Evolutionary conservation across 64 coral and sea anemone species (phyloP), one percentile per base, ranked within the genome.

Genomic region (Montipora capricornis): DNA sequence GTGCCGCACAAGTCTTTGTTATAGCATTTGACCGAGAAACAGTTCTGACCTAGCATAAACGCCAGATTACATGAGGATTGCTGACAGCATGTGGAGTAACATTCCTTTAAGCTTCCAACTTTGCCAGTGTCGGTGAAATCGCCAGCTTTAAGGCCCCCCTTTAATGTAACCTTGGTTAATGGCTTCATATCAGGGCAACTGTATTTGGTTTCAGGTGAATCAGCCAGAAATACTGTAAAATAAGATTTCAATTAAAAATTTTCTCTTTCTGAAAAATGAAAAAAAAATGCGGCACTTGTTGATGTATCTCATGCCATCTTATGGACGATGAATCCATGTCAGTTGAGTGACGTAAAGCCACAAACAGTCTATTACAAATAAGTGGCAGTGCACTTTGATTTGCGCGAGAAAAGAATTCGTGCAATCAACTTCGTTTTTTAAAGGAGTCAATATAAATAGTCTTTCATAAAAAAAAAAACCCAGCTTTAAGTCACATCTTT

Each of bases 11-110:
- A 82, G 57, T 94, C 75, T 44, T 96, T 96, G 22, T 81, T 99
- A 44, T 94, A 99, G 80, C 98, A 99, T 83, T 99, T 99, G 1
- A 99, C 98, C 4, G 89, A 96, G 75, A 99, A 99, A 50, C 98
- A 99, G 68, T 99, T 99, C 76, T 99, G 98, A 9, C 98, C 98
- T 16, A 99, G 73, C 98, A 99, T 99, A 48, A 99, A 99, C 62
- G 98, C 98, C 6, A 99, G 87, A 68, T 99, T 89, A 89, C 98
- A 99, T 24, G 89, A 94, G 12, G 60, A 44, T 10, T 96, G 95
- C 74, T 94, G 78, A n/a, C 98, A 99, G 46, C 98, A 99, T 61
- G 88, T 92, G 52, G 94, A 93, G 51, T 99, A 99, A 60, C 98
- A 99, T 68, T 99, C 98, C 6, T 90, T 87, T 71, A 99, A 89